A percentile compares a stretch with the other conserved stretches of the same genome.
These are phyloP conservation scores for Stenichneumon culpator DNA, from an alignment of 2,888 invertebrate genomes.

Conservation along the genomic window DNA sequence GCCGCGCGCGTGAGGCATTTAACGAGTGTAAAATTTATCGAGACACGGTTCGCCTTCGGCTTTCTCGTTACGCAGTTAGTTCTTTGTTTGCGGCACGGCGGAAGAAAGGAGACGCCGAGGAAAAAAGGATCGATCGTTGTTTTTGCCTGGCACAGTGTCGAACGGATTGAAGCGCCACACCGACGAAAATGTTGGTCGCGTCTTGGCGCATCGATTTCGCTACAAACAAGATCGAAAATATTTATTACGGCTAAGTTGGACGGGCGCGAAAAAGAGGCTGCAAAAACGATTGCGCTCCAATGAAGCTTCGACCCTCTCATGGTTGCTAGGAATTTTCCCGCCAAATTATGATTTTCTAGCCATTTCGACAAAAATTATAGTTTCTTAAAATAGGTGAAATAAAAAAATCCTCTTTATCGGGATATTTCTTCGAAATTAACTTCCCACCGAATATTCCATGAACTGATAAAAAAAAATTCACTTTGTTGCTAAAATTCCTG, in stretches of 20 bases:
- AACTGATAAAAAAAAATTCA: neutral
- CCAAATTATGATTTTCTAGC: neutral
- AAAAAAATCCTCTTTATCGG: neutral
- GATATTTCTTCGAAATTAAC: neutral
- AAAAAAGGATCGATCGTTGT: slow-evolving; percentile 2
- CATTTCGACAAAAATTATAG: neutral
- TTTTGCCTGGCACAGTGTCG: slow-evolving; percentile 1
- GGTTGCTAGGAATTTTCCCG: neutral
- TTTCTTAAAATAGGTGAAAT: neutral
- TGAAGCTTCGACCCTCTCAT: neutral
- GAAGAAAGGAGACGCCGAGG: slow-evolving; percentile 28
- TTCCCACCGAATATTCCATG: neutral
- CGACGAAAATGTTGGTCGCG: too few relatives aligned
- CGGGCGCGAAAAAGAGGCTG: neutral
- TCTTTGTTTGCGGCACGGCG: slow-evolving; percentile 25
- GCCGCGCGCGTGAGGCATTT: slow-evolving; percentile 30
- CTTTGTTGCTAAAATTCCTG: too few relatives aligned
- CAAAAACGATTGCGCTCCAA: too few relatives aligned
- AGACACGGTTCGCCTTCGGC: neutral
- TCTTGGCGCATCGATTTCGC: too few relatives aligned
- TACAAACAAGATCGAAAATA: too few relatives aligned
- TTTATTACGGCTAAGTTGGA: neutral
- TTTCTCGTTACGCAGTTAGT: slow-evolving; percentile 27
- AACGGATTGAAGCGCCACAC: too few relatives aligned
- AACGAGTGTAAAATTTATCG: slow-evolving; percentile 62